Evolutionary conservation across 2,888 invertebrate species (phyloP), one percentile per base, ranked within the genome.

Genomic region (Eupsilia transversa): DNA sequence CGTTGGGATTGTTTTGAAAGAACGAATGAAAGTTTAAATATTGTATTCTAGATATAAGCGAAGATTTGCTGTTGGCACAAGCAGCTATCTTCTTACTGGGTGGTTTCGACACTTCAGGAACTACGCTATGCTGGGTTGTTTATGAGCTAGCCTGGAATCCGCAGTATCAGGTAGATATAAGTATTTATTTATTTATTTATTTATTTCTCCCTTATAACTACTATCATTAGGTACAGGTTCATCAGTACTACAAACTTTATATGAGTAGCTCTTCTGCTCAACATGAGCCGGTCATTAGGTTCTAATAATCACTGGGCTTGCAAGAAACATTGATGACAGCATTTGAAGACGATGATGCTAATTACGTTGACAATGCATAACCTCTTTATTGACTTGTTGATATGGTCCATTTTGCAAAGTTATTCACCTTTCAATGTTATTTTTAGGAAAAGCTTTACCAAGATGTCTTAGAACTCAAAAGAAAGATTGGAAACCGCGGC

Each of bases 61-160:
- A 93, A 52, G 90, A 92, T 38, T 56, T 92, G 2, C 64, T 94
- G 3, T 67, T 93, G 4, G 89, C 94, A 0, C 94, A 94, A 77
- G 93, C 92, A 0, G 89, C 89, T 0, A 68, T 91, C 1, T 91
- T 94, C 73, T 60, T 94, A 5, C 85, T 92, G 46, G 94, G 87
- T 0, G 94, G 93, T 0, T 93, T 92, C 41, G 94, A 94, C 23
- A 92, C 92, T 0, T 82, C 90, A 0, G 91, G 88, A 0, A 74
- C 84, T 0, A 65, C 82, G 0, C 30, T 92, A 0, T 83, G 90
- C 0, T 92, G 84, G 74, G 6, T 65, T 4, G 66, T 86, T 0
- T 92, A 92, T 52, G 91, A 93, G 70, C 60, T 94, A 4, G 92
- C 94, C 0, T 89, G 88, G 76, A 63, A 89, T 20, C 88, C 87